phyloP scores from a whole-genome alignment of 1,140 invertebrate genomes.

The Monomorium pharaonis region DNA sequence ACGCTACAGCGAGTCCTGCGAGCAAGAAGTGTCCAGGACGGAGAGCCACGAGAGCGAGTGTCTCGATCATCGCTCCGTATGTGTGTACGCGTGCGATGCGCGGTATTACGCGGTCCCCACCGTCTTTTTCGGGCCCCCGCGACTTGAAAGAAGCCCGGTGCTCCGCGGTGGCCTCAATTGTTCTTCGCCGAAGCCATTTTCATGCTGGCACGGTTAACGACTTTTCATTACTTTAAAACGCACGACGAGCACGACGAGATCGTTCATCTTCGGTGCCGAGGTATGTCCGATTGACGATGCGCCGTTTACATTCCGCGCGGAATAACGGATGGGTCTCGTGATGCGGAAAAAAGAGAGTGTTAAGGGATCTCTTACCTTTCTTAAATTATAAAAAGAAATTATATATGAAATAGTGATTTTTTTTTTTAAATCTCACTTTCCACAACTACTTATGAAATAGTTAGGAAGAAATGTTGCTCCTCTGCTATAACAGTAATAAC shows the following conservation, averaged over 20 bases:
- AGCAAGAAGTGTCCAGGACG: conserved; percentile 65
- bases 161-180: conserved; percentile 61
- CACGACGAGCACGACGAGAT: not conserved
- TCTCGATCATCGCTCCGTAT: not conserved
- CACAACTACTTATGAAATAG: not conserved
- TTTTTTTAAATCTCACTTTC: not conserved
- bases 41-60: too few relatives aligned
- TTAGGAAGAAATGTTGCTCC: not conserved
- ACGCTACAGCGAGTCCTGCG: conserved; percentile 74
- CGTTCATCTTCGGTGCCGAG: not conserved
- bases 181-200: conserved; percentile 79
- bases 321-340: not conserved
- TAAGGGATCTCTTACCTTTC: not conserved
- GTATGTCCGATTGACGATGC: conserved; percentile 1
- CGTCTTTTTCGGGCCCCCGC: conserved; percentile 38
- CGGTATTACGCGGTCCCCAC: conserved; percentile 26
- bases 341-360: not conserved
- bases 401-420: not conserved
- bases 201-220: conserved; percentile 68
- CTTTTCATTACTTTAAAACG: conserved; percentile 60
- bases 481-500: too few relatives aligned
- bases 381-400: not conserved
- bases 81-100: not conserved
- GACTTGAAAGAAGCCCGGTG: conserved; percentile 30
- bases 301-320: conserved; percentile 18